Conservation (phyloP, 2,113 vertebrate genomes). For the Rhinoptilus africanus region DNA sequence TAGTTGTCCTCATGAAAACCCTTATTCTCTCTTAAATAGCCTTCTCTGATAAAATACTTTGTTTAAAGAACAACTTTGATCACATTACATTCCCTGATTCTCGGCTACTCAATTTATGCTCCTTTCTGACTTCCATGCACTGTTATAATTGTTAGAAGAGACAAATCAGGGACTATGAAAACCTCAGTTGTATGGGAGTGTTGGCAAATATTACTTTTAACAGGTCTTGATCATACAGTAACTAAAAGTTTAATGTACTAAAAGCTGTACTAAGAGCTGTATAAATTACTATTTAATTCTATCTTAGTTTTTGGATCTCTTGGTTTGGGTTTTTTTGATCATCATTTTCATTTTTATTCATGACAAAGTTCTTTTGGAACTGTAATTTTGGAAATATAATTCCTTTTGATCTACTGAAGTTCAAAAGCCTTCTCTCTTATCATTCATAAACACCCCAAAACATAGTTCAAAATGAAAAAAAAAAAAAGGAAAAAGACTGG, state of each 20-base stretch:
- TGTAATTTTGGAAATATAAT: background rate
- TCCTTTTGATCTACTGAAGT: background rate
- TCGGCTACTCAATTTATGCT: background rate
- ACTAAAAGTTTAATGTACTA: background rate
- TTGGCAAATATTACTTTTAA: background rate
- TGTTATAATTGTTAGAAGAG: background rate
- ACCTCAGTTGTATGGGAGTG: background rate
- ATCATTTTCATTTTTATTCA: background rate
- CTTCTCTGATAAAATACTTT: background rate
- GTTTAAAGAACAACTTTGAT: background rate
- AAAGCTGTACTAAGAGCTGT: background rate
- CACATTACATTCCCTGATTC: background rate
- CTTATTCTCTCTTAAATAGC: background rate
- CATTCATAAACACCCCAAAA: background rate
- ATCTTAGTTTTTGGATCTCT: background rate
- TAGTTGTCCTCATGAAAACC: background rate
- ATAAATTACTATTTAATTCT: background rate
- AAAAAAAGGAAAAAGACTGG: background rate
- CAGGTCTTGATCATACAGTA: background rate
- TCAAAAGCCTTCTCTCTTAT: background rate
- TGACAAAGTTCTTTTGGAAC: background rate
- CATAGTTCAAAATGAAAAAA: background rate
- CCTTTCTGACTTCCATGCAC: background rate
- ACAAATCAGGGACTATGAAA: background rate
- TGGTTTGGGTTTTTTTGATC: fast-evolving